Evolutionary conservation across 30 jellyfish, hydroid and myxozoan genomes (phyloP), one percentile per base, ranked within the genome.

Genomic region (Hydractinia echinata): DNA sequence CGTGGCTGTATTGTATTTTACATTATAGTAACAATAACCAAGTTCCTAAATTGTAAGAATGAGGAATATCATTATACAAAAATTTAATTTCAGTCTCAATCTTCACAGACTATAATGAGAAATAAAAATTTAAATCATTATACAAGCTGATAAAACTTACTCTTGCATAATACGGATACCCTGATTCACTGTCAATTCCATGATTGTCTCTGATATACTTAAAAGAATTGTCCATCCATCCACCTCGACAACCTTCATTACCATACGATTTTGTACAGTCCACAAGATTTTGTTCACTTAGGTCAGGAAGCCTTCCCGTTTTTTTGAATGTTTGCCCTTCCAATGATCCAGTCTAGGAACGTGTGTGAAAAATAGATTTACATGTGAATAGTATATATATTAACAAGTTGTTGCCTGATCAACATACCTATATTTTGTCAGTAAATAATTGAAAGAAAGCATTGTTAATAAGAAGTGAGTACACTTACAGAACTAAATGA

Each of bases 81-180:
- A 20, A 72, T 19, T 72, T 72, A 0, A 9, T 0, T 19, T 72
- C n/a, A n/a, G n/a, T n/a, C n/a, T n/a, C n/a, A n/a, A n/a, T 72
- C 10, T 72, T 72, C 7, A 9, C 4, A 19, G 44, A 6, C 21
- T 8, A 0, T 2, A 60, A 13, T 69, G 55, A 72, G 56, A 10
- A 16, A 19, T 19, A 16, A 8, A 20, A 30, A 8, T 51, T 39
- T 0, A 8, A 51, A 72, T 8, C 18, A 54, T 19, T 16, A 6
- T 51, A 20, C 20, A 18, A 9, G 8, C 50, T 11, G 0, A 6
- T 0, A 19, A 52, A 19, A 67, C 94, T 79, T 76, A 93, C 99
- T 89, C 99, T 84, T 30, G 99, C 95, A 76, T 93, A 93, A 73
- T 93, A 93, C 49, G 99, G 99, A 67, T 93, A 93, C 4, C 94